phyloP scores from a whole-genome alignment of 2,888 invertebrate species.

The Penaeus monodon region DNA sequence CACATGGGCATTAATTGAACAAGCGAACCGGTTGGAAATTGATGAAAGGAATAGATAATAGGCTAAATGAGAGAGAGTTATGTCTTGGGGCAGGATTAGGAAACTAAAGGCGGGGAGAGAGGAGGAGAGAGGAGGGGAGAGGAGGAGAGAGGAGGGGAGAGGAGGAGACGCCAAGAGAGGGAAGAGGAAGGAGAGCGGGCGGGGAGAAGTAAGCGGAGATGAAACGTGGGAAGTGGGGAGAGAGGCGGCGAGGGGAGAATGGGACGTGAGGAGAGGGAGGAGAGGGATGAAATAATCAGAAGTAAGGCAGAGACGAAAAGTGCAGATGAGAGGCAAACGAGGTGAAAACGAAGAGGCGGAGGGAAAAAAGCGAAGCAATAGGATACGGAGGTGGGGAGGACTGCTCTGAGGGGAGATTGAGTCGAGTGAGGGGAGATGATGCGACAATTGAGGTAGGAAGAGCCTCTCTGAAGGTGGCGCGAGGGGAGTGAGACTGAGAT shows the following conservation, averaged over 20 bases:
- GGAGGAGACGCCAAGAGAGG: neutral
- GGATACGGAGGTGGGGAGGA: too few species aligned
- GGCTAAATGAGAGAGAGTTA: constrained; percentile 44
- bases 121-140: neutral
- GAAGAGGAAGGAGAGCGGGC: neutral
- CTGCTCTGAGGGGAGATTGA: too few species aligned
- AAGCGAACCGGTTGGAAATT: constrained; percentile 51
- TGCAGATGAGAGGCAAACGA: neutral
- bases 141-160: neutral
- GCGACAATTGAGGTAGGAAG: too few species aligned
- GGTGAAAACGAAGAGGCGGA: neutral
- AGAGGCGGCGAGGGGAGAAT: neutral
- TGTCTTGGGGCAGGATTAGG: constrained; percentile 44
- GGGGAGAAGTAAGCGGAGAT: neutral
- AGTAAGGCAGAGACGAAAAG: neutral
- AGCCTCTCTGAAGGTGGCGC: too few species aligned
- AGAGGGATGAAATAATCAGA: too few species aligned
- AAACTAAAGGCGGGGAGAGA: constrained; percentile 19
- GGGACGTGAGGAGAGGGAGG: too few species aligned
- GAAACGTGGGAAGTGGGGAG: too few species aligned
- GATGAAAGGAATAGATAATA: constrained; percentile 53
- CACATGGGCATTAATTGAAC: constrained; percentile 57
- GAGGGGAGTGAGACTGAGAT: too few species aligned
- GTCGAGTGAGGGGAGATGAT: too few species aligned
- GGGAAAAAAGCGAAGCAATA: too few species aligned